Base-by-base conservation (phyloP, 2,113 vertebrate species). In the Rhinopomastus cyanomelas region DNA sequence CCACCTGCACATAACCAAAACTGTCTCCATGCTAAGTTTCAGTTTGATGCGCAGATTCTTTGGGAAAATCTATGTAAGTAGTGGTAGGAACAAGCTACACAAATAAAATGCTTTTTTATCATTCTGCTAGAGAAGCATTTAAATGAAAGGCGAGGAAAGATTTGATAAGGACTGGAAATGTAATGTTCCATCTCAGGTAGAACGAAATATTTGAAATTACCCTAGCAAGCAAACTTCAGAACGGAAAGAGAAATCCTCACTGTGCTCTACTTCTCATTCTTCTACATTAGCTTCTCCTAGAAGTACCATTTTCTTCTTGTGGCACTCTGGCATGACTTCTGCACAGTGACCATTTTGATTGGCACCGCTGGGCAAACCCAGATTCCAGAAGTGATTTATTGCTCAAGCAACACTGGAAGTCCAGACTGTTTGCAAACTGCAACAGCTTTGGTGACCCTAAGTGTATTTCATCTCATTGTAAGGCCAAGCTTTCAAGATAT, bases 321-420 rank as follows among this genome's bases (percentile, higher is more conserved):
- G n/a, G 9, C 20, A 36, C 37, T 80, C 56, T 59, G 48, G 17
- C 17, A 53, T 72, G 59, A 22, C 17, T 78, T 83, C 61, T 88
- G 44, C 26, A n/a, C 39, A 19, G 39, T 23, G 36, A 46, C 32
- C 27, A n/a, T 85, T 85, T 72, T 84, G 65, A 74, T 92, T 84
- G 75, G 69, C 36, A 64, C 56, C 52, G 71, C 48, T 71, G n/a
- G 89, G 42, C 59, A 87, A 61, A 59, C 36, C 25, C 25, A 42
- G 11, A 29, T 86, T 95, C 29, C 51, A 72, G 32, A n/a, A 65
- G 10, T 66, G 78, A 88, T 81, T 91, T 90, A 79, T 75, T 89
- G 62, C n/a, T 77, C 29, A 59, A 46, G 46, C 21, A 86, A 65
- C 29, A 72, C 52, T 12, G 88, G 44, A 75, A 91, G 39, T 4